Evolutionary conservation across 2,797 vertebrate genomes (phyloP).

Genomic region (Cuculus canorus): DNA sequence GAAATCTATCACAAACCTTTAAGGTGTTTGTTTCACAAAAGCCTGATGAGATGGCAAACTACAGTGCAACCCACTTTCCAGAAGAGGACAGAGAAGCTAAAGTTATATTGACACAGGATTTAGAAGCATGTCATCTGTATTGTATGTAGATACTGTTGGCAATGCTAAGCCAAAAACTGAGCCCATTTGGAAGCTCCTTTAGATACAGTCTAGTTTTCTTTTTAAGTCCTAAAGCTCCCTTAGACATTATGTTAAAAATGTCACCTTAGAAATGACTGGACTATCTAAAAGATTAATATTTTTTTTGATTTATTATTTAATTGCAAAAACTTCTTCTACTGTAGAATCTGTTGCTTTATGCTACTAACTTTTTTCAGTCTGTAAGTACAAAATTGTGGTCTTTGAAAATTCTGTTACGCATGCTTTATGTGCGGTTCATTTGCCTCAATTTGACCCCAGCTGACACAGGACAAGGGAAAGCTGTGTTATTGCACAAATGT

Average conservation of each 20-base stretch:
- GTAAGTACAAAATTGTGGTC: neutral
- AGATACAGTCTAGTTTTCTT: neutral
- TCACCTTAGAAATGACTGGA: neutral
- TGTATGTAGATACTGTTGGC: neutral
- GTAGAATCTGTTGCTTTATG: neutral
- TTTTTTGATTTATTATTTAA: neutral
- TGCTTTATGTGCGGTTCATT: neutral
- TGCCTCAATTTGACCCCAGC: neutral
- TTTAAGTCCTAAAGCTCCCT: neutral
- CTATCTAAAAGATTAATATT: neutral
- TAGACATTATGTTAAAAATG: neutral
- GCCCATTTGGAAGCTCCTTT: neutral
- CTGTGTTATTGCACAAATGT: neutral
- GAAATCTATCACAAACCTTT: neutral
- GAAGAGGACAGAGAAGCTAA: neutral
- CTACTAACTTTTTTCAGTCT: neutral
- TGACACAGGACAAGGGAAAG: neutral
- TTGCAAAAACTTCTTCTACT: neutral
- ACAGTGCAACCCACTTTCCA: neutral
- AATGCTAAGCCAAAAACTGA: neutral
- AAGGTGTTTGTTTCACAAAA: neutral
- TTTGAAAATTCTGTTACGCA: neutral
- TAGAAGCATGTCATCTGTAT: neutral
- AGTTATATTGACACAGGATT: neutral
- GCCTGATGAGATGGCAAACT: fast-evolving